A percentile compares a stretch with the other conserved stretches of the same genome.
These are phyloP conservation scores for Fundulus diaphanus DNA, from an alignment of 2,797 vertebrate genomes.

Conservation along the genomic window DNA sequence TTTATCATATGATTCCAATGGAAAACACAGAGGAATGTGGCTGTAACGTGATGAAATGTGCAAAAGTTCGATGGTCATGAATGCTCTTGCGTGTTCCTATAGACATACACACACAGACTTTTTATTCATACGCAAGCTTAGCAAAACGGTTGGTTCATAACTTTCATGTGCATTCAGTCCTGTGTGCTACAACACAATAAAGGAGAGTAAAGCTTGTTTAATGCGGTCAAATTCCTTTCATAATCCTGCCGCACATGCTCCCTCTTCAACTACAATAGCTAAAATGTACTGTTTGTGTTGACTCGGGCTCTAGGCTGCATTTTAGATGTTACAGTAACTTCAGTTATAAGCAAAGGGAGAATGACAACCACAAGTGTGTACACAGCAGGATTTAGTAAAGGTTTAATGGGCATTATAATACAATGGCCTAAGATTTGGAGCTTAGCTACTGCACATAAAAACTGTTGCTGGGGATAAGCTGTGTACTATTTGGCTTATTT, in stretches of 20 bases:
- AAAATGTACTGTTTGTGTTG: background rate
- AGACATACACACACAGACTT: slow-evolving; percentile 18
- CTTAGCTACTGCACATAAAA: slow-evolving; percentile 25
- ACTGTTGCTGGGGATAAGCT: background rate
- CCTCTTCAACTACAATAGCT: background rate
- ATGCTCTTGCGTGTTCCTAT: background rate
- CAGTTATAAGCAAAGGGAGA: background rate
- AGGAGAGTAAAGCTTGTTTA: slow-evolving; percentile 43
- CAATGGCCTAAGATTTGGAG: slow-evolving; percentile 48
- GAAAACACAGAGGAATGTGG: background rate
- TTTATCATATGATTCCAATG: background rate
- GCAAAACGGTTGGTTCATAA: slow-evolving; percentile 44
- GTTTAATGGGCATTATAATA: slow-evolving; percentile 35
- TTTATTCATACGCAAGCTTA: slow-evolving; percentile 41
- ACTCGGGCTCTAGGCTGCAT: background rate
- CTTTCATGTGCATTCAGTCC: slow-evolving; percentile 35
- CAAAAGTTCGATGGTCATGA: background rate
- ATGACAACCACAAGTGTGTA: background rate
- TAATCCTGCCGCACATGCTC: slow-evolving; percentile 20
- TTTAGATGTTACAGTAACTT: background rate
- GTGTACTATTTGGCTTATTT: slow-evolving; percentile 22
- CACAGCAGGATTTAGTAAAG: slow-evolving; percentile 23
- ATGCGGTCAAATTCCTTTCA: slow-evolving; percentile 50
- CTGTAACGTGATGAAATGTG: background rate
- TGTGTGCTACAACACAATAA: slow-evolving; percentile 42